Base-by-base conservation (phyloP, 2,113 vertebrate species). In the Lates calcarifer region DNA sequence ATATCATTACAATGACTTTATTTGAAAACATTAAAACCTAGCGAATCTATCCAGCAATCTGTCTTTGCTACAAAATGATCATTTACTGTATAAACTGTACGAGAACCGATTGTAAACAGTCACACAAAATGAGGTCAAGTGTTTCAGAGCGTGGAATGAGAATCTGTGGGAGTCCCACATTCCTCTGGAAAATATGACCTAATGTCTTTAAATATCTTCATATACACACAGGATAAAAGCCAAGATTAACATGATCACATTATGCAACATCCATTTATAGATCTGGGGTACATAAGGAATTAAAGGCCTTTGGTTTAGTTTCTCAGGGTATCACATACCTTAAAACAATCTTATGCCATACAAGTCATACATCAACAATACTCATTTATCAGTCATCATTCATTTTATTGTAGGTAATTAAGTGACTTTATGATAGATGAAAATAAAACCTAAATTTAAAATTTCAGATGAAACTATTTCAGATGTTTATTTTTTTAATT, bases 171-270 rank as follows among this genome's bases (percentile, higher is more conserved):
- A 93, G 91, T 86, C 75, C 82, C 85, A 89, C 68, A 87, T 90
- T 90, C 79, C 73, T 83, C 67, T 85, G 90, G 85, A 91, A 90
- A 91, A 89, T 82, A 75, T 91, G 84, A 91, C 78, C 73, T 77
- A 85, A 89, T 87, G 81, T 88, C 85, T 91, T 90, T 81, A 91
- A 93, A 93, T 93, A 93, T 75, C 86, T 78, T 63, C 83, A 69
- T 35, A 73, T 22, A 64, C 81, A 78, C 87, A 85, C 68, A 81
- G 82, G 79, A 77, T 76, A 74, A 67, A 77, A 56, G 26, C 67
- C 58, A 33, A 84, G 66, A 85, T 68, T 49, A 87, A 66, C 74
- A 79, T 58, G 58, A 86, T 81, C 75, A 79, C 57, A 67, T 68
- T 88, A 69, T 65, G 53, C 56, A 68, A 43, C 51, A 68, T 61